phyloP scores from a whole-genome alignment of 2,113 vertebrate genomes.

The Syngnathoides biaculeatus region DNA sequence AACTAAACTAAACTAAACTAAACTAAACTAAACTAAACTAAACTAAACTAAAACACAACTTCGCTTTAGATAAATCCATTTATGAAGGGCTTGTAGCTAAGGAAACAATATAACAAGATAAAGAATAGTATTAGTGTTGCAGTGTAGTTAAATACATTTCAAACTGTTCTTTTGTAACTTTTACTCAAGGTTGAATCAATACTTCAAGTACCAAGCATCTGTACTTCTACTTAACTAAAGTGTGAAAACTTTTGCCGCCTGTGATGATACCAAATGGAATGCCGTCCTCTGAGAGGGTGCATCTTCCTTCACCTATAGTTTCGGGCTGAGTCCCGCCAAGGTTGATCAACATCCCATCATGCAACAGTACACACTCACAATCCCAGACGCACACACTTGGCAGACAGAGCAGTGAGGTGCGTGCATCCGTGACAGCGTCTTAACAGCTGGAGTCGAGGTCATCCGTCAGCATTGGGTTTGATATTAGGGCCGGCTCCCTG shows the following conservation, averaged over 20 bases:
- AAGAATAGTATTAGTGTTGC: too few relatives aligned
- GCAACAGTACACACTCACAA: slow-evolving; percentile 1
- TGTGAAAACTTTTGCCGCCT: not conserved
- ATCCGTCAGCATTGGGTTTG: slow-evolving; percentile 69
- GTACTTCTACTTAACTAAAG: not conserved
- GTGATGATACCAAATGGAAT: not conserved
- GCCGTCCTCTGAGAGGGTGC: not conserved
- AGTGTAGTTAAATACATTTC: too few relatives aligned
- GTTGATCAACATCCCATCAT: slow-evolving; percentile 26
- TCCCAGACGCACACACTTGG: slow-evolving; percentile 8
- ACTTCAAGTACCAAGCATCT: too few relatives aligned
- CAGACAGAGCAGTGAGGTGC: slow-evolving; percentile 52
- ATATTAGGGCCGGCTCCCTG: slow-evolving; percentile 62
- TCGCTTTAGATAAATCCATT: not conserved
- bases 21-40: too few relatives aligned
- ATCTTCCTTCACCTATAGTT: slow-evolving; percentile 17
- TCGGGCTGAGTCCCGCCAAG: slow-evolving; percentile 26
- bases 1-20: too few relatives aligned
- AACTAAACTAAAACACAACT: not conserved
- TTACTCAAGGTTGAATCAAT: too few relatives aligned
- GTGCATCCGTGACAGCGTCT: slow-evolving; percentile 58
- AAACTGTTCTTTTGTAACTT: too few relatives aligned
- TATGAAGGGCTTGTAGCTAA: not conserved
- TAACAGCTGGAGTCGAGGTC: slow-evolving; percentile 65
- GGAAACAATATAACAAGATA: not conserved